Evolutionary conservation across 2,113 vertebrate species (phyloP).

Genomic region (Tylochromis polylepis): DNA sequence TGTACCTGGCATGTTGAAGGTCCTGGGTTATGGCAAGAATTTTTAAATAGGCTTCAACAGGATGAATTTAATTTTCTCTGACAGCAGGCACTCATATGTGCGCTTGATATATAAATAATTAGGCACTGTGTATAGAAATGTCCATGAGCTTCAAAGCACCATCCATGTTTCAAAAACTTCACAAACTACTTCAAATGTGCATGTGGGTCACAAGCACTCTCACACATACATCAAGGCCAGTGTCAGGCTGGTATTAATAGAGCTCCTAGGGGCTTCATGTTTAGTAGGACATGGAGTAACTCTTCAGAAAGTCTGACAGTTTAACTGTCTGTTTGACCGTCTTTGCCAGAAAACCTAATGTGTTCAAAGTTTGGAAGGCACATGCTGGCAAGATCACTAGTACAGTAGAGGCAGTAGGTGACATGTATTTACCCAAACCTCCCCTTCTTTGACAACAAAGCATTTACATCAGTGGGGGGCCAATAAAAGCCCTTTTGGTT

Average conservation of each 20-base stretch:
- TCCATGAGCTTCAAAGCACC: background rate
- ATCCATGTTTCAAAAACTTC: background rate
- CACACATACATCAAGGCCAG: conserved; percentile 10
- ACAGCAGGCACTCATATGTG: background rate
- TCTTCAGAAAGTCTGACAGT: background rate
- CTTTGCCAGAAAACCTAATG: background rate
- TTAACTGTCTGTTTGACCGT: background rate
- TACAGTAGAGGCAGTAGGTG: background rate
- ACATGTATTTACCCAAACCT: background rate
- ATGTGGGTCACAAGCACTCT: background rate
- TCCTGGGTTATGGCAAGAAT: conserved; percentile 9
- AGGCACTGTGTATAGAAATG: background rate
- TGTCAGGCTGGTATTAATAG: conserved; percentile 51
- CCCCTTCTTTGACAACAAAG: background rate
- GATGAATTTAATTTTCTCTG: background rate
- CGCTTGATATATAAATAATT: background rate
- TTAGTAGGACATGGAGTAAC: conserved; percentile 5
- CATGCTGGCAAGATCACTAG: background rate
- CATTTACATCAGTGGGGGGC: background rate
- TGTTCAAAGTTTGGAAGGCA: background rate
- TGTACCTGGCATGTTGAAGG: background rate
- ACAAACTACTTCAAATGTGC: background rate
- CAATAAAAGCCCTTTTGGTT: conserved; percentile 30
- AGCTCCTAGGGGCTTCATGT: background rate
- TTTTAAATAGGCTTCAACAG: background rate